These are phyloP conservation scores for Stratiomys singularior DNA, from an alignment of 2,888 invertebrate genomes.

Conservation along the genomic window DNA sequence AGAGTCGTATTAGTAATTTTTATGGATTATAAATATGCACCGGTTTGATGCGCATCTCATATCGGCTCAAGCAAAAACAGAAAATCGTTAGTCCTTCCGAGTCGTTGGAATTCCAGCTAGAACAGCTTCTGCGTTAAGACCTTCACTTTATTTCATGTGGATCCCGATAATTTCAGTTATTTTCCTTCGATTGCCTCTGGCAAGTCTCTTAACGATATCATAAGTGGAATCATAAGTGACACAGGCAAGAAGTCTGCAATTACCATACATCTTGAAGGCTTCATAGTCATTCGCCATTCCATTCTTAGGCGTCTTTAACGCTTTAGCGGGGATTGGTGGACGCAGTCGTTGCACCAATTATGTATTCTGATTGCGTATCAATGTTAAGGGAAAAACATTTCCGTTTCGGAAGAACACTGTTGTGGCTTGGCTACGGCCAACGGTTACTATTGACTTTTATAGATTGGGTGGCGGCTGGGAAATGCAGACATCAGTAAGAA, in stretches of 20 bases:
- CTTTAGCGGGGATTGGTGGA: neutral
- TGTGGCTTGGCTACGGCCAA: neutral
- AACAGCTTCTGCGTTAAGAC: too few relatives aligned
- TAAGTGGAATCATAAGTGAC: neutral
- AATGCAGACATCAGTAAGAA: too few relatives aligned
- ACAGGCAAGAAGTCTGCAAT: constrained; percentile 7
- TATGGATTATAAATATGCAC: too few relatives aligned
- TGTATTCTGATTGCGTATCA: constrained; percentile 46
- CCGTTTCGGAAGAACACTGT: constrained; percentile 48
- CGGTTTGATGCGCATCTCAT: too few relatives aligned
- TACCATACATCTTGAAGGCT: neutral
- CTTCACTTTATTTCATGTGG: too few relatives aligned
- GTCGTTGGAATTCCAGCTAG: too few relatives aligned
- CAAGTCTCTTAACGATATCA: neutral
- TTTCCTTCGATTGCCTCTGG: neutral
- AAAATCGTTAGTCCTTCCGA: too few relatives aligned
- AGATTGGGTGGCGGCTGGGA: too few relatives aligned
- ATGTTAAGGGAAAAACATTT: constrained; percentile 50
- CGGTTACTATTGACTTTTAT: too few relatives aligned
- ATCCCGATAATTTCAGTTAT: too few relatives aligned
- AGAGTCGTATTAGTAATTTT: neutral
- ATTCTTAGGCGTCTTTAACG: constrained; percentile 10
- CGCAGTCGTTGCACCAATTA: constrained; percentile 20
- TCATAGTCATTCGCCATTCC: constrained; percentile 10
- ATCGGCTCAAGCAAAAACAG: too few relatives aligned